Evolutionary conservation across 2,113 vertebrate genomes (phyloP).

Genomic region (Galeopterus variegatus): DNA sequence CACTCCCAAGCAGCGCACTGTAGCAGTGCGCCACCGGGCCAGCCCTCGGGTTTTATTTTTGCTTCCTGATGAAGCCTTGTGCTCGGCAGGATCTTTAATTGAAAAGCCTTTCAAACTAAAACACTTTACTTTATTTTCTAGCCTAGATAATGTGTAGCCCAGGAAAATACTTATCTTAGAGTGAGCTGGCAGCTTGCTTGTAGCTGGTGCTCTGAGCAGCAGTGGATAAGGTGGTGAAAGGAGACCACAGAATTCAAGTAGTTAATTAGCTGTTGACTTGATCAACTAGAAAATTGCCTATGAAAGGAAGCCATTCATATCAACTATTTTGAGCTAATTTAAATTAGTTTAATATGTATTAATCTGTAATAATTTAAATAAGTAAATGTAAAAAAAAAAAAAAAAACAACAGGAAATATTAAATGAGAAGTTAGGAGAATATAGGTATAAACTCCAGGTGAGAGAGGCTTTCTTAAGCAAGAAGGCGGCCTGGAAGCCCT

Average conservation of each 20-base stretch:
- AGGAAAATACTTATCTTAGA: slow-evolving; percentile 22
- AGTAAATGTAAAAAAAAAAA: neutral
- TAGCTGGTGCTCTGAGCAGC: neutral
- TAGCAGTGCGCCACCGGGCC: too few species aligned
- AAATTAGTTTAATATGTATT: neutral
- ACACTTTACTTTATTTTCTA: slow-evolving; percentile 58
- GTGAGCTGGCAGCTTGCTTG: slow-evolving; percentile 44
- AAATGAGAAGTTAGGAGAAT: neutral
- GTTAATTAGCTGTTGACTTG: slow-evolving; percentile 44
- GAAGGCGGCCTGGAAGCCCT: neutral
- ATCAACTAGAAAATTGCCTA: neutral
- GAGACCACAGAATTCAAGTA: neutral
- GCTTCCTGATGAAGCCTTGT: slow-evolving; percentile 21
- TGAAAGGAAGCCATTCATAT: slow-evolving; percentile 24
- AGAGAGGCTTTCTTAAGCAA: slow-evolving; percentile 2
- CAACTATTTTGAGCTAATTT: neutral
- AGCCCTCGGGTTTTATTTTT: slow-evolving; percentile 1
- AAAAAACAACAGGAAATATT: neutral
- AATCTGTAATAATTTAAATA: neutral
- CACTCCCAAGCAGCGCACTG: too few species aligned
- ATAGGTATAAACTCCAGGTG: neutral
- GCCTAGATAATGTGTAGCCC: neutral
- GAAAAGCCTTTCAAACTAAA: slow-evolving; percentile 68
- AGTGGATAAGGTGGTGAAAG: neutral
- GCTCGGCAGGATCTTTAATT: slow-evolving; percentile 28